phyloP scores from a whole-genome alignment of 2,113 vertebrate genomes.

The Accipiter virgatus region DNA sequence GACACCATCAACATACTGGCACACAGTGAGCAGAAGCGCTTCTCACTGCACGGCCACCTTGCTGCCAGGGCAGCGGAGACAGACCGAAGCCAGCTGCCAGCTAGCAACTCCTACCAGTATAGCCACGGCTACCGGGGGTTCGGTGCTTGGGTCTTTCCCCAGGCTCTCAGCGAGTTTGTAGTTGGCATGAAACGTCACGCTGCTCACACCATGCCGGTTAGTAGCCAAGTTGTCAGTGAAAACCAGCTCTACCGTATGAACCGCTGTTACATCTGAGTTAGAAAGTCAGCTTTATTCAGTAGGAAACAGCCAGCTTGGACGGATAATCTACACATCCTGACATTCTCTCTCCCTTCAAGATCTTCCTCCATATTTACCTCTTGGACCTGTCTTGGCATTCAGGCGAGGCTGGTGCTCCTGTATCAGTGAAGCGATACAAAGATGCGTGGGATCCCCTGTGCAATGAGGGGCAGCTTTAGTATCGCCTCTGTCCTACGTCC shows the following conservation, averaged over 20 bases:
- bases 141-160: background rate
- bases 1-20: background rate
- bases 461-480: background rate
- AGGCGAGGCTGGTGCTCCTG: accelerated
- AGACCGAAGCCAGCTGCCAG: background rate
- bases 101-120: background rate
- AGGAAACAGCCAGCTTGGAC: background rate
- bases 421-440: background rate
- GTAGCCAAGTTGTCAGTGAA: background rate
- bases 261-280: accelerated
- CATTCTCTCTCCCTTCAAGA: background rate
- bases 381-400: background rate
- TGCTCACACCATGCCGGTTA: background rate
- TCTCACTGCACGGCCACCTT: background rate
- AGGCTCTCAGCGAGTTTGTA: background rate
- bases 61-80: background rate
- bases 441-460: background rate
- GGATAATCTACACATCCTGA: background rate
- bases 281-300: background rate
- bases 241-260: background rate
- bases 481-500: accelerated
- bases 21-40: background rate
- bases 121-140: background rate
- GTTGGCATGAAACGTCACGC: background rate
- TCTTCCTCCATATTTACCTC: background rate